phyloP scores from a whole-genome alignment of 30 jellyfish, hydroid and myxozoan species.

The Cassiopea xamachana region DNA sequence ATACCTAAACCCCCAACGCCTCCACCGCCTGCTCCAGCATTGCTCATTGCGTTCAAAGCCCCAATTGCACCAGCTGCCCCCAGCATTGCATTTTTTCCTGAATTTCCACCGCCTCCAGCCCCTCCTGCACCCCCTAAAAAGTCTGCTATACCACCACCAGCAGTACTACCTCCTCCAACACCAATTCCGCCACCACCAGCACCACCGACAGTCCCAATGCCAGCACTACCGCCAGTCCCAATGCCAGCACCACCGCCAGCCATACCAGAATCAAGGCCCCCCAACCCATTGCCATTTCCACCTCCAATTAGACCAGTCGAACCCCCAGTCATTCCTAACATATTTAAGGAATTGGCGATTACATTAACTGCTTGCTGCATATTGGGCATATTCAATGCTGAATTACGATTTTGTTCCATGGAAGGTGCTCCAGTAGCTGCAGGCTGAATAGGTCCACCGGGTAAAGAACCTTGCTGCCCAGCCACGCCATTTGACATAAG shows the following conservation, averaged over 20 bases:
- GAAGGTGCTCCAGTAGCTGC: slow-evolving; percentile 38
- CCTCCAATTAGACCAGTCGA: slow-evolving; percentile 76
- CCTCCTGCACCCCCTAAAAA: slow-evolving; percentile 62
- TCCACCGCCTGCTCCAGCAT: slow-evolving; percentile 60
- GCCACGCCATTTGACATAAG: slow-evolving; percentile 51
- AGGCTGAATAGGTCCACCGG: background rate
- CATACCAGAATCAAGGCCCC: slow-evolving; percentile 6
- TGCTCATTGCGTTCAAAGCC: slow-evolving; percentile 9
- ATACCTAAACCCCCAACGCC: slow-evolving; percentile 56
- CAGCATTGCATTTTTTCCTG: slow-evolving; percentile 25
- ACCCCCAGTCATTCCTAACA: slow-evolving; percentile 74
- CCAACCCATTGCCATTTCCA: slow-evolving; percentile 68
- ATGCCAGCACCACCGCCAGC: slow-evolving; percentile 22
- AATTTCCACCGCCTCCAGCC: slow-evolving; percentile 50
- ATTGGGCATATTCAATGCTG: slow-evolving; percentile 57
- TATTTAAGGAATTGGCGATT: slow-evolving; percentile 45
- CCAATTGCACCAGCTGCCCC: slow-evolving; percentile 81
- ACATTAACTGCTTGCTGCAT: slow-evolving; percentile 59
- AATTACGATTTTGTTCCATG: slow-evolving; percentile 23
- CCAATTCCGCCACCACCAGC: slow-evolving; percentile 60
- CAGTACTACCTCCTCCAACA: slow-evolving; percentile 51
- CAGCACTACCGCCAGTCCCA: slow-evolving; percentile 64
- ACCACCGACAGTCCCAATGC: slow-evolving; percentile 40
- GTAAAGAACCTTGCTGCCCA: slow-evolving; percentile 9
- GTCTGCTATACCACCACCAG: slow-evolving; percentile 52